phyloP scores from a whole-genome alignment of 2,113 vertebrate genomes.

The Egretta garzetta region DNA sequence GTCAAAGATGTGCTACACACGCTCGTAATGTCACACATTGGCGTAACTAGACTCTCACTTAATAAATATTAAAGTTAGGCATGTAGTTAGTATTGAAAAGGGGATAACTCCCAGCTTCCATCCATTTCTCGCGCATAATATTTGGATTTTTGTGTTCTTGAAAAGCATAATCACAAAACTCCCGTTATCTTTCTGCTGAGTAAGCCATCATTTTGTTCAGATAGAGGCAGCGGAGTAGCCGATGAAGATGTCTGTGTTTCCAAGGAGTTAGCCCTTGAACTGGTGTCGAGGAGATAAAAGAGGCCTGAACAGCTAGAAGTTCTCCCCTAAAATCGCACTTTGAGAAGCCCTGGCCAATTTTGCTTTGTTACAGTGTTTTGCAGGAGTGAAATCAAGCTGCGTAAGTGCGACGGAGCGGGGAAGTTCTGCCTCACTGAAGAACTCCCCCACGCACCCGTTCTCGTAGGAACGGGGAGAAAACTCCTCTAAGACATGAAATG shows the following conservation, averaged over 20 bases:
- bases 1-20: not conserved
- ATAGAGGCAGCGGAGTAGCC: not conserved
- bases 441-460: not conserved
- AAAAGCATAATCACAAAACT: not conserved
- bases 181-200: not conserved
- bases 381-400: not conserved
- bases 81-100: not conserved
- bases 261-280: not conserved
- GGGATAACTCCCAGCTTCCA: not conserved
- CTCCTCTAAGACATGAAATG: not conserved
- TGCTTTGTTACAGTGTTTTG: not conserved
- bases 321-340: not conserved
- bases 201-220: not conserved
- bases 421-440: not conserved
- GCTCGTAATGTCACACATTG: not conserved
- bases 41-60: not conserved
- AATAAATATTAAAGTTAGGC: not conserved
- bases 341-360: not conserved
- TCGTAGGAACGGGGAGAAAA: not conserved
- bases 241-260: not conserved
- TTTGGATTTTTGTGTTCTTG: not conserved
- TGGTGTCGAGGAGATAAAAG: not conserved
- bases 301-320: not conserved
- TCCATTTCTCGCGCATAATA: not conserved
- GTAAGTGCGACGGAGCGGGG: not conserved